Conservation (phyloP, 2,113 vertebrate genomes). For the Tamias sibiricus region DNA sequence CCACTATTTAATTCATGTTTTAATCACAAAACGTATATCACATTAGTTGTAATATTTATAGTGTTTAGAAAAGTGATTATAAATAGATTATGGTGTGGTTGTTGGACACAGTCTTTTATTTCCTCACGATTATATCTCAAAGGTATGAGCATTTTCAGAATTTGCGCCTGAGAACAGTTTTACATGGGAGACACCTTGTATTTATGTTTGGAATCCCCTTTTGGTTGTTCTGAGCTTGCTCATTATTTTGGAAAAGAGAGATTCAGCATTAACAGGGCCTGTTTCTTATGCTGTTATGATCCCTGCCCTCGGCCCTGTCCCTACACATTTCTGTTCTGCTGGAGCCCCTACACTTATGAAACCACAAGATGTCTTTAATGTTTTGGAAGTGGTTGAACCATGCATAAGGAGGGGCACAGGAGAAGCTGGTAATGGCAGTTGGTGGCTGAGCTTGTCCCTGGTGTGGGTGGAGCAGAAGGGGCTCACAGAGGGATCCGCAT, state of each 20-base stretch:
- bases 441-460: background rate
- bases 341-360: background rate
- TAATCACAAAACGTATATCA: slow-evolving; percentile 76
- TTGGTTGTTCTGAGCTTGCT: background rate
- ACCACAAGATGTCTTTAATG: slow-evolving; percentile 16
- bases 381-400: background rate
- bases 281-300: background rate
- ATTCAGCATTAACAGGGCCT: background rate
- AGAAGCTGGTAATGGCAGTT: background rate
- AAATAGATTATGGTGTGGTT: slow-evolving; percentile 53
- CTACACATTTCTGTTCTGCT: background rate
- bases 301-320: background rate
- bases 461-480: background rate
- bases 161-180: slow-evolving; percentile 14
- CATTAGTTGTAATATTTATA: slow-evolving; percentile 71
- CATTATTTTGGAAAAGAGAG: slow-evolving; percentile 46
- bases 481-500: background rate
- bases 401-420: background rate
- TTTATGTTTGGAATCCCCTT: slow-evolving; percentile 26
- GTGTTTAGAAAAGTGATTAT: slow-evolving; percentile 59
- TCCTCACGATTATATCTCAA: background rate
- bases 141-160: background rate
- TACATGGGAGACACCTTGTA: background rate
- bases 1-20: slow-evolving; percentile 47
- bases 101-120: background rate